Evolutionary conservation across 2,888 invertebrate species (phyloP), one percentile per base, ranked within the genome.

Genomic region (Acheta domesticus): DNA sequence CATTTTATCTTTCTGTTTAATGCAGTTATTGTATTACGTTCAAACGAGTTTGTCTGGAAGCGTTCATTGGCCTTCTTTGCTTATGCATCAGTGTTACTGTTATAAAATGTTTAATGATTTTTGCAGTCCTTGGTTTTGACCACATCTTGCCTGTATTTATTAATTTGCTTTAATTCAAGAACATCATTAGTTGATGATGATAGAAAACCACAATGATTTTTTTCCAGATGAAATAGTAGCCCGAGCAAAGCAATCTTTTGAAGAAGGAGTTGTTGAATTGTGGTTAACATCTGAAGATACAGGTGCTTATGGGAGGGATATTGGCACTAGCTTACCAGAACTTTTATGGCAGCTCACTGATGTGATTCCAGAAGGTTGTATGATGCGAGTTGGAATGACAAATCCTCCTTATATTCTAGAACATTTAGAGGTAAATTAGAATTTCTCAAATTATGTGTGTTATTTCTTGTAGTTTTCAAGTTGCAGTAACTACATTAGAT

Each of bases 241-340:
- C 80, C 89, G 98, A 82, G 98, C 97, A 0, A 87, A 89, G 50
- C 96, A 96, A 87, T 95, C 96, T 0, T 98, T 96, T 85, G 86
- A 89, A 80, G 98, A 99, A 87, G 98, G 98, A 0, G 98, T 98
- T 5, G 93, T 94, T 79, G 99, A 99, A 87, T 92, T 99, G 19
- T 99, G 99, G 99, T 87, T 99, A 23, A 99, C 99, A 0, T 97
- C 97, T 2, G 99, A 99, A 87, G 99, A 99, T 86, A 96, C 98
- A 0, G 99, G 98, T 85, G 97, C 99, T 0, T 99, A 98, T 87
- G 99, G 99, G 0, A 91, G 95, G 80, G 99, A 99, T 86, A 96
- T 99, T 82, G 97, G 94, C 48, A 92, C 93, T 0, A 94, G 93
- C 0, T 88, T 99, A 75, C 98, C 98, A 0, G 93, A 93, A 85